phyloP scores from a whole-genome alignment of 2,113 vertebrate species.

The Talpa occidentalis region DNA sequence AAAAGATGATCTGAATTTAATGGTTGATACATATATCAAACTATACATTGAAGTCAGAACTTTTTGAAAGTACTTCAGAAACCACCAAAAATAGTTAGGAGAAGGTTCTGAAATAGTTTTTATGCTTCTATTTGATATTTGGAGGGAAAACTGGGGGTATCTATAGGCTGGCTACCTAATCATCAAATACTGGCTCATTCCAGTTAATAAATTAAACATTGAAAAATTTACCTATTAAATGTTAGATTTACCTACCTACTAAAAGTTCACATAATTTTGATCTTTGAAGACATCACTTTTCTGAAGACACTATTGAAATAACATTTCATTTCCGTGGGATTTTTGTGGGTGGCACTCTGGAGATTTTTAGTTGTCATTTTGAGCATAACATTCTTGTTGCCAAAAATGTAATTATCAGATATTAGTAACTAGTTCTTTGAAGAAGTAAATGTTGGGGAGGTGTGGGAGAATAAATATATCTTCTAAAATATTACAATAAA shows the following conservation, averaged over 20 bases:
- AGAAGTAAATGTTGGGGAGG: constrained; percentile 41
- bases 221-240: background rate
- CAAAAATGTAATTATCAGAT: background rate
- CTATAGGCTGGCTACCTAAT: background rate
- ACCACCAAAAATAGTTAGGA: constrained; percentile 70
- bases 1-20: constrained; percentile 87
- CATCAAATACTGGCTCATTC: constrained; percentile 42
- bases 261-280: background rate
- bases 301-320: constrained; percentile 3
- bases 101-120: constrained; percentile 40
- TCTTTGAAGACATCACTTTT: background rate
- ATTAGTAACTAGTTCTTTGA: background rate
- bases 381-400: too few relatives aligned
- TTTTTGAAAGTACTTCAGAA: constrained; percentile 72
- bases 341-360: background rate
- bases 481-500: constrained; percentile 25
- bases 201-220: background rate
- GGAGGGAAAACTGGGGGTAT: background rate
- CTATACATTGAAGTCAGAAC: constrained; percentile 80
- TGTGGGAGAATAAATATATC: background rate
- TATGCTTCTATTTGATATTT: background rate
- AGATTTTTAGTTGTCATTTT: constrained; percentile 25
- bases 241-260: too few relatives aligned
- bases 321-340: background rate
- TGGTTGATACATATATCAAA: constrained; percentile 90